These are phyloP conservation scores for Thaumetopoea pityocampa DNA, from an alignment of 1,140 invertebrate genomes.

Conservation along the genomic window DNA sequence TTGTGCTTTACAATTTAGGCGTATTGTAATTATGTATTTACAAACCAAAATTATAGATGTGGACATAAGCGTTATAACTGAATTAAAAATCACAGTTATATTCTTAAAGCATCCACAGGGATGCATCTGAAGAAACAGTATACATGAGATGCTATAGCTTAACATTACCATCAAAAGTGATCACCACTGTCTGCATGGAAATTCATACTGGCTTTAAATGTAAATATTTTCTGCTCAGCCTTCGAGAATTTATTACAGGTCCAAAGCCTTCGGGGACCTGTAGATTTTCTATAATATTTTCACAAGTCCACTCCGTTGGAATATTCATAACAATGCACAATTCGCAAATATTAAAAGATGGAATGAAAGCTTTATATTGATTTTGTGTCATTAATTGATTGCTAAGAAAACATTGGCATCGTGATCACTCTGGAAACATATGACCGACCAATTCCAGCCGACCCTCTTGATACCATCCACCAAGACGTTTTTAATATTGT, in stretches of 20 bases:
- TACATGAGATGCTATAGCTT: slow-evolving; percentile 6
- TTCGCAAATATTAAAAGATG: slow-evolving; percentile 5
- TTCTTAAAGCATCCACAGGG: slow-evolving; percentile 6
- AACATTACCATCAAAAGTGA: slow-evolving; percentile 18
- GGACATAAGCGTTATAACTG: no score
- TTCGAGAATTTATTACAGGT: slow-evolving; percentile 6
- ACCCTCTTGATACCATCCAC: no score
- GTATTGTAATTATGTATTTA: no score
- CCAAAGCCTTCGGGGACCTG: slow-evolving; percentile 10
- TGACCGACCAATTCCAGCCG: no score
- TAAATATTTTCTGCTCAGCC: slow-evolving; percentile 4
- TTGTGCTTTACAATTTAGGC: no score
- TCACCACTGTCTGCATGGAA: slow-evolving; percentile 6
- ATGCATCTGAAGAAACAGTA: slow-evolving; percentile 6
- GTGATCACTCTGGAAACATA: no score
- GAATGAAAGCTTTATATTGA: slow-evolving; percentile 10
- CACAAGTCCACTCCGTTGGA: slow-evolving; percentile 5
- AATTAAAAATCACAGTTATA: no score
- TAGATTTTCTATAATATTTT: slow-evolving; percentile 8
- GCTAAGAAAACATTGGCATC: no score
- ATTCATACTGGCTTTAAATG: background rate
- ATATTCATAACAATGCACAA: slow-evolving; percentile 9
- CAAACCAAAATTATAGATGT: no score
- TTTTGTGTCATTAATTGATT: no score
- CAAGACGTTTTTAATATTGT: no score